A percentile compares a stretch with the other conserved stretches of the same genome.
These are phyloP conservation scores for Buphagus erythrorhynchus DNA, from an alignment of 2,797 vertebrate genomes.

Conservation along the genomic window DNA sequence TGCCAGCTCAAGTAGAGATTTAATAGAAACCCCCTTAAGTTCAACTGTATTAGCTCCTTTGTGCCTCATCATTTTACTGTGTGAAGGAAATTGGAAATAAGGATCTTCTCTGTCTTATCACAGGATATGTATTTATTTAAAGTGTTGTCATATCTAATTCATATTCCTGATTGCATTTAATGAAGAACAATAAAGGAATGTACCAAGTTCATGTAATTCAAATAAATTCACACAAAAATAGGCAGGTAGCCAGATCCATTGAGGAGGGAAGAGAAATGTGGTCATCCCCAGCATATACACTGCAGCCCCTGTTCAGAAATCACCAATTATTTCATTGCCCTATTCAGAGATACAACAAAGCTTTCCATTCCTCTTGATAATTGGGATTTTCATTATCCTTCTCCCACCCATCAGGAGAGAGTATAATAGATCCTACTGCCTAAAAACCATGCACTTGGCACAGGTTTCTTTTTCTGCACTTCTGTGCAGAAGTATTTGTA, in stretches of 20 bases:
- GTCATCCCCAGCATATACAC: neutral
- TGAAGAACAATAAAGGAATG: constrained; percentile 57
- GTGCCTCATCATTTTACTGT: neutral
- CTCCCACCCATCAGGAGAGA: constrained; percentile 29
- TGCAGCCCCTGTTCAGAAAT: neutral
- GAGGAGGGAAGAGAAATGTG: neutral
- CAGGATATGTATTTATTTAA: constrained; percentile 65
- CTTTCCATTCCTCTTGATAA: constrained; percentile 34
- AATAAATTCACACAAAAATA: constrained; percentile 54
- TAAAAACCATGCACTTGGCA: constrained; percentile 16
- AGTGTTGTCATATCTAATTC: constrained; percentile 56
- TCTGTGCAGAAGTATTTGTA: constrained; percentile 61
- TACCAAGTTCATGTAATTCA: constrained; percentile 61
- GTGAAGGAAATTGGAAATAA: constrained; percentile 64
- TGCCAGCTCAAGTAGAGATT: constrained; percentile 26
- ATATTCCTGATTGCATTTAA: constrained; percentile 53
- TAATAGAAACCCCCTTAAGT: constrained; percentile 25
- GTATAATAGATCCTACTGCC: constrained; percentile 48
- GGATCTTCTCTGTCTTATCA: constrained; percentile 61
- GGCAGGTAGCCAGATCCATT: neutral
- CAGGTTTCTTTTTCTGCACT: constrained; percentile 39
- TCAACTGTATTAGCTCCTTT: constrained; percentile 56
- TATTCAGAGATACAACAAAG: neutral
- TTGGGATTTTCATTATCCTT: constrained; percentile 36
- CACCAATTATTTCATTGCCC: constrained; percentile 10